Evolutionary conservation across 1,140 invertebrate genomes (phyloP).

Genomic region (Drosophila parvula): DNA sequence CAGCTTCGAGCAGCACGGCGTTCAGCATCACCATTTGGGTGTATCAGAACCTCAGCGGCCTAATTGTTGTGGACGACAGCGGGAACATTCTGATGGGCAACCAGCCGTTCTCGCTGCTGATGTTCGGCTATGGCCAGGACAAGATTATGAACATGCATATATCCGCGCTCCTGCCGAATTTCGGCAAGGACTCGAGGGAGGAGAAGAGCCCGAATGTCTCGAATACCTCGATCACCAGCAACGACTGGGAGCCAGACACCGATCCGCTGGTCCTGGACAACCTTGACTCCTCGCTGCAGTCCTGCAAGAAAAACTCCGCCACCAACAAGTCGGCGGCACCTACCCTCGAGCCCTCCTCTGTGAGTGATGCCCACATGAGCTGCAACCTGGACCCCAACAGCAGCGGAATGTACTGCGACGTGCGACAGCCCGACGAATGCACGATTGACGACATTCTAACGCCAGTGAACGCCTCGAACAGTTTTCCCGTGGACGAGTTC

Average conservation of each 20-base stretch:
- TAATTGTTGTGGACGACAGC: slow-evolving; percentile 87
- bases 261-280: slow-evolving; percentile 54
- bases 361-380: slow-evolving; percentile 14
- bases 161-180: slow-evolving; percentile 85
- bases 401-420: slow-evolving; percentile 17
- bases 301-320: slow-evolving; percentile 28
- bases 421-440: slow-evolving; percentile 28
- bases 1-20: slow-evolving; percentile 59
- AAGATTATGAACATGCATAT: slow-evolving; percentile 87
- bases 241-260: slow-evolving; percentile 80
- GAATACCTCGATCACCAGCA: slow-evolving; percentile 85
- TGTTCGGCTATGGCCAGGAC: slow-evolving; percentile 87
- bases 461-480: slow-evolving; percentile 46
- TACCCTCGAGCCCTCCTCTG: slow-evolving; percentile 8
- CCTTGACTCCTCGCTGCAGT: slow-evolving; percentile 41
- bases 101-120: slow-evolving; percentile 87
- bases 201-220: slow-evolving; percentile 85
- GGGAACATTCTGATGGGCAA: slow-evolving; percentile 88
- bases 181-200: slow-evolving; percentile 84
- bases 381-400: slow-evolving; percentile 26
- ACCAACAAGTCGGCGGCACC: slow-evolving; percentile 9
- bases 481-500: slow-evolving; percentile 47
- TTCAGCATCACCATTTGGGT: slow-evolving; percentile 85
- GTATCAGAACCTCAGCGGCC: slow-evolving; percentile 88
- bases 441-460: slow-evolving; percentile 55